Percentiles rank a stretch among this genome's conserved stretches.
Evolutionary conservation across 2,797 vertebrate genomes (phyloP).

Genomic region (Coccyzus lansbergi): DNA sequence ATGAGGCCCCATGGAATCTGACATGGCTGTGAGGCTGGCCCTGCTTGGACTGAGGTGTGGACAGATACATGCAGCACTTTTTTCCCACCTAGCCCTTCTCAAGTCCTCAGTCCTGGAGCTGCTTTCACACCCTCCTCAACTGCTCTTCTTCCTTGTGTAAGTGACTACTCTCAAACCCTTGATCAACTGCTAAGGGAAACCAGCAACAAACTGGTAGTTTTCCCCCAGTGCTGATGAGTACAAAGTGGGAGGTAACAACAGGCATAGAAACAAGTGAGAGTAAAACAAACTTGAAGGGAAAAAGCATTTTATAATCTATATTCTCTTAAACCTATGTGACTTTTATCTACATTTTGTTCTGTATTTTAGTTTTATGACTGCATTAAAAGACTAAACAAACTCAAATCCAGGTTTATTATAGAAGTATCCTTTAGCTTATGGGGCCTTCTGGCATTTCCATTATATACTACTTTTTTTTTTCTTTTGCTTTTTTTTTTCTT

Average conservation of each 20-base stretch:
- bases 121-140: not conserved
- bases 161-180: not conserved
- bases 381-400: conserved; percentile 1
- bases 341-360: not conserved
- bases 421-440: conserved; percentile 39
- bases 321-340: not conserved
- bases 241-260: not conserved
- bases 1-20: accelerated
- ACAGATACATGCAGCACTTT: not conserved
- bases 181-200: not conserved
- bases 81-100: not conserved
- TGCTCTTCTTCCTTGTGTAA: not conserved
- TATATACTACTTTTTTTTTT: not conserved
- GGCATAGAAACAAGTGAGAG: not conserved
- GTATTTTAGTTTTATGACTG: not conserved
- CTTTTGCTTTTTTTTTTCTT: not conserved
- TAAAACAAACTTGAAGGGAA: not conserved
- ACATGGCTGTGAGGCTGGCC: accelerated
- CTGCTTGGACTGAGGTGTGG: not conserved
- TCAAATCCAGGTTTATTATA: conserved; percentile 2
- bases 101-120: not conserved
- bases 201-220: not conserved
- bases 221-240: too few species aligned
- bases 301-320: not conserved
- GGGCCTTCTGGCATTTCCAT: conserved; percentile 43